Base-by-base conservation (phyloP, 1,140 invertebrate species). In the Papilio helenus region DNA sequence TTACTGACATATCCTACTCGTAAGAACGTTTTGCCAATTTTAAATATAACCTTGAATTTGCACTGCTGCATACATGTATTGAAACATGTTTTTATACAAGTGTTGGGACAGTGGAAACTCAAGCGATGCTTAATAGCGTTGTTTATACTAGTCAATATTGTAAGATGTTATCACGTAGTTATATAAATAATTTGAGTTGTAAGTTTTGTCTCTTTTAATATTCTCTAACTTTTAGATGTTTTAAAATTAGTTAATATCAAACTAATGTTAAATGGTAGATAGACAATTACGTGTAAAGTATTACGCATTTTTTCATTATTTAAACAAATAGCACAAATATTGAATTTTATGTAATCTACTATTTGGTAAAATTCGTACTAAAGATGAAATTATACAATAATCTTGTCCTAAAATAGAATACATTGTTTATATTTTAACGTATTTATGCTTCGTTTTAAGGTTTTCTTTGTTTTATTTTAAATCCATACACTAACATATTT, bases 61-160 rank as follows among this genome's bases (percentile, higher is more conserved):
- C 46, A 49, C 16, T 49, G 46, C 3, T 49, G 7, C n/a, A 49
- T 7, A 49, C 46, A 18, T 18, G 46, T 16, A 49, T 49, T 9
- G n/a, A 55, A 18, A 55, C 18, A 55, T n/a, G n/a, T 55, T n/a
- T 3, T 55, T 55, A 20, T 55, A 55, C 51, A 55, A n/a, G 51
- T 55, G 44, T 46, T 46, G 0, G 46, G 46, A 20, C 51, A 55
- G 9, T 55, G 51, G 18, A 20, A 55, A 49, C 46, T 49, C 46
- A 49, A 29, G 42, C 14, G 81, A 88, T 85, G 88, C 88, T 91
- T 89, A 87, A 20, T 88, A 88, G 87, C 89, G 87, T 90, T 86
- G 79, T 61, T 79, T 29, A 65, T 80, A 82, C 80, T 85, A 84
- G 83, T 80, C 83, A 80, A 39, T 82, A 76, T 74, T 81, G 65